Evolutionary conservation across 2,888 invertebrate genomes (phyloP).

Genomic region (Limnephilus rhombicus): DNA sequence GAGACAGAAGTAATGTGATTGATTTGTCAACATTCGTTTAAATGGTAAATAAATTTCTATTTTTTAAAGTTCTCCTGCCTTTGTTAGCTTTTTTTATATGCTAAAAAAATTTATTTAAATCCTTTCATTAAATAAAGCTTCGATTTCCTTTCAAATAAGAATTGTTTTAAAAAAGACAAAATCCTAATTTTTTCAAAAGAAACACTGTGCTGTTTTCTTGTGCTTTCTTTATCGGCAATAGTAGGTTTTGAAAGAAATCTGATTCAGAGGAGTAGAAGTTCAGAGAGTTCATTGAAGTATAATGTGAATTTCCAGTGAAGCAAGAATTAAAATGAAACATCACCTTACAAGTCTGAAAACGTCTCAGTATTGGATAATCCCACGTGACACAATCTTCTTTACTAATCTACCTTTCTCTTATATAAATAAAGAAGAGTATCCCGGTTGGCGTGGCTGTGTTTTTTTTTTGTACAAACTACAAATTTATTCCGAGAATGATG

Average conservation of each 20-base stretch:
- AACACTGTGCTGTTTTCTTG: not conserved
- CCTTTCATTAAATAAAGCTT: not conserved
- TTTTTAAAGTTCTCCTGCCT: not conserved
- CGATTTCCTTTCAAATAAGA: not conserved
- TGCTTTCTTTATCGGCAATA: not conserved
- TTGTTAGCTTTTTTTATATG: not conserved
- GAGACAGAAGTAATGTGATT: not conserved
- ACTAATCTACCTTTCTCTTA: no score
- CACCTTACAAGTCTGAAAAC: not conserved
- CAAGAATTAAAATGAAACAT: not conserved
- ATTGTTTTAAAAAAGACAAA: not conserved
- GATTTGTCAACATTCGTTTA: not conserved
- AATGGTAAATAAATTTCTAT: not conserved
- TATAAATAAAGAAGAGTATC: no score
- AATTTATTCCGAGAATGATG: no score
- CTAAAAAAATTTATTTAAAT: no score
- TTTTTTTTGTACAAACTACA: no score
- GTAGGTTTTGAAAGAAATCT: not conserved
- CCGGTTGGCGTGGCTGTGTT: no score
- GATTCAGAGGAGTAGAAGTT: not conserved
- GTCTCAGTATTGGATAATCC: not conserved
- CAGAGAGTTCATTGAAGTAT: not conserved
- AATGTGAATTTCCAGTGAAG: not conserved
- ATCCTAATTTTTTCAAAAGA: not conserved
- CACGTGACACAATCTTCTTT: no score